Evolutionary conservation across 2,113 vertebrate genomes (phyloP).

Genomic region (Hemiscyllium ocellatum): DNA sequence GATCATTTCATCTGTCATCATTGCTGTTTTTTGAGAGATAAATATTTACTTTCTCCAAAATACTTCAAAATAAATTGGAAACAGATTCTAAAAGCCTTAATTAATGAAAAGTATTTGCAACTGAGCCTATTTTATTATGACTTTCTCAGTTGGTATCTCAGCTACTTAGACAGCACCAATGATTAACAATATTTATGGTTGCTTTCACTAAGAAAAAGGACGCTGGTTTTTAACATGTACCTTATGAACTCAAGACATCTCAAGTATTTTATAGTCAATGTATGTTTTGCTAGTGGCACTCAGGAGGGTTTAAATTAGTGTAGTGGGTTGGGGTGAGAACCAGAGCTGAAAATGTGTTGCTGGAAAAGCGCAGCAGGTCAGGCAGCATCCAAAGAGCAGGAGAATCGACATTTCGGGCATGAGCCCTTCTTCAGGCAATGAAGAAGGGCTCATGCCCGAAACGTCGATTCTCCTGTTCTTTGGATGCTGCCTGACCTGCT

Average conservation of each 20-base stretch:
- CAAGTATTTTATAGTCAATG: too few relatives aligned
- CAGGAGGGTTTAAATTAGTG: too few relatives aligned
- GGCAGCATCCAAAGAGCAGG: too few relatives aligned
- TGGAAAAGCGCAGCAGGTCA: too few relatives aligned
- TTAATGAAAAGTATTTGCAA: background rate
- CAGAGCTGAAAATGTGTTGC: too few relatives aligned
- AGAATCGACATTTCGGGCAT: too few relatives aligned
- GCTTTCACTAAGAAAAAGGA: background rate
- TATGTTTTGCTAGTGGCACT: too few relatives aligned
- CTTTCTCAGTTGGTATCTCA: background rate
- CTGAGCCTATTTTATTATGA: background rate
- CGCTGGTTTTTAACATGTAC: background rate
- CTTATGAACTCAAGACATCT: background rate
- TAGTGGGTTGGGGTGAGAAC: too few relatives aligned
- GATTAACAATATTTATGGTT: background rate
- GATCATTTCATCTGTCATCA: background rate
- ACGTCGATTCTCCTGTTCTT: too few relatives aligned
- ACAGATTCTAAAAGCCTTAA: background rate
- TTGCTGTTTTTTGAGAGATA: background rate
- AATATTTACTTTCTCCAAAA: background rate
- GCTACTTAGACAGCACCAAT: background rate
- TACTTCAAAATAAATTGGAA: background rate
- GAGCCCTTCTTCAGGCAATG: too few relatives aligned
- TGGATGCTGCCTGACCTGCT: too few relatives aligned
- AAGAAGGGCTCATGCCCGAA: too few relatives aligned